phyloP scores from a whole-genome alignment of 2,113 vertebrate species.

The Aix galericulata region DNA sequence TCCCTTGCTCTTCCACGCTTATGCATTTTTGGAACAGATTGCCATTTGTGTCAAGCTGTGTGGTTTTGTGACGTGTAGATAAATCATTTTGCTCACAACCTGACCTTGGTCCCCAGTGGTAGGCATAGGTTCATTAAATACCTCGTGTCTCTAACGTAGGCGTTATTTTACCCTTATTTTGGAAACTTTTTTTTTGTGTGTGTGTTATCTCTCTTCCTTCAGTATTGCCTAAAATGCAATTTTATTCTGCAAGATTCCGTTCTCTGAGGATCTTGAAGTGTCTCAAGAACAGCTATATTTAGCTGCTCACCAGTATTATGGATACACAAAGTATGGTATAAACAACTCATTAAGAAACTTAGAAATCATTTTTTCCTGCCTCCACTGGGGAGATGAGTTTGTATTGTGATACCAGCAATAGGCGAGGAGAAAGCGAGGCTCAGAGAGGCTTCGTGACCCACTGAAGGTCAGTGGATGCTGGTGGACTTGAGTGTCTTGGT shows the following conservation, averaged over 20 bases:
- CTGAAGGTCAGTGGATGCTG: constrained; percentile 7
- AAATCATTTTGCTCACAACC: not conserved
- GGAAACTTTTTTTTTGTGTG: not conserved
- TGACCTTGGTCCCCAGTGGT: constrained; percentile 44
- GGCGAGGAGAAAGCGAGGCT: not conserved
- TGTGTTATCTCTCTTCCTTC: not conserved
- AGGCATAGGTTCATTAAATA: constrained; percentile 20
- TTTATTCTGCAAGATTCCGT: not conserved
- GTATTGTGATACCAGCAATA: not conserved
- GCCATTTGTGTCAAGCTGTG: constrained; percentile 44
- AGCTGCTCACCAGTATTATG: not conserved
- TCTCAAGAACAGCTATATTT: not conserved
- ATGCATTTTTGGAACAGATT: not conserved
- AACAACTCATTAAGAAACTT: not conserved
- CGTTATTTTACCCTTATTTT: not conserved
- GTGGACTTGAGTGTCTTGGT: not conserved
- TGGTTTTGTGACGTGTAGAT: constrained; percentile 40
- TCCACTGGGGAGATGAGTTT: not conserved
- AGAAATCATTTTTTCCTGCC: not conserved
- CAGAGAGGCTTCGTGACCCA: not conserved
- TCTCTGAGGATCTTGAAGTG: not conserved
- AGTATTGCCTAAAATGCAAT: not conserved
- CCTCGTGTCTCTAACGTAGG: not conserved
- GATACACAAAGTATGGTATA: not conserved
- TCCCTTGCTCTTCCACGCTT: not conserved